Base-by-base conservation (phyloP, 2,888 invertebrate genomes). In the Drosophila kokeensis region DNA sequence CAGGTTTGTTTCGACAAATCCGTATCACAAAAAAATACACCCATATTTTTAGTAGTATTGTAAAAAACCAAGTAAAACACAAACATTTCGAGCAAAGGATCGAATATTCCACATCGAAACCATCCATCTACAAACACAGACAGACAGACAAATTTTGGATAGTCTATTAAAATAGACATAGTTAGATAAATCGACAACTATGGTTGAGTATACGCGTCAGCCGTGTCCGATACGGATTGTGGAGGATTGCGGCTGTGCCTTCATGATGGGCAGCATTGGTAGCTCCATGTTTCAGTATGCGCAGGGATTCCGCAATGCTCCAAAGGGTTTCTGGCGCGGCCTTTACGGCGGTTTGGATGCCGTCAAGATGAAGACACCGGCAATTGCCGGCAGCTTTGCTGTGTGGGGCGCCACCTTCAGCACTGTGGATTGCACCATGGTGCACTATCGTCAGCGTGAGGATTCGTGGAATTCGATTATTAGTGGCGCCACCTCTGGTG, bases 241-340 rank as follows among this genome's bases (percentile, higher is more conserved):
- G 13, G 87, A 87, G 73, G 87, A 89, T 55, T 85, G 85, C 52
- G 87, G 87, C n/a, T 89, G 87, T 58, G 89, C 89, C 29, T 87
- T 87, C 45, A 63, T 87, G 71, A 87, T 87, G 87, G 87, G 87
- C 50, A 60, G 66, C 42, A 78, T 87, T 24, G 89, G 89, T 7
- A 87, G 87, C 7, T 78, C 80, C n/a, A 48, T 87, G 50, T 87
- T 87, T 52, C 82, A 87, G 69, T 78, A 52, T 59, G 55, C 78
- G 58, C 69, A 78, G 62, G 87, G 87, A 30, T 87, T 87, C 29
- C 77, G 89, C 7, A 85, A 87, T 58, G 74, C 87, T 0, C 87
- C 87, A 1, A 18, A 71, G 2, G 87, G 87, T 2, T 2, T 87
- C 6, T 15, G 69, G 11, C 89, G 87, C 2, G 68, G 89, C 0